Evolutionary conservation across 1,140 invertebrate species (phyloP), one percentile per base, ranked within the genome.

Genomic region (Heliconius eleuchia): DNA sequence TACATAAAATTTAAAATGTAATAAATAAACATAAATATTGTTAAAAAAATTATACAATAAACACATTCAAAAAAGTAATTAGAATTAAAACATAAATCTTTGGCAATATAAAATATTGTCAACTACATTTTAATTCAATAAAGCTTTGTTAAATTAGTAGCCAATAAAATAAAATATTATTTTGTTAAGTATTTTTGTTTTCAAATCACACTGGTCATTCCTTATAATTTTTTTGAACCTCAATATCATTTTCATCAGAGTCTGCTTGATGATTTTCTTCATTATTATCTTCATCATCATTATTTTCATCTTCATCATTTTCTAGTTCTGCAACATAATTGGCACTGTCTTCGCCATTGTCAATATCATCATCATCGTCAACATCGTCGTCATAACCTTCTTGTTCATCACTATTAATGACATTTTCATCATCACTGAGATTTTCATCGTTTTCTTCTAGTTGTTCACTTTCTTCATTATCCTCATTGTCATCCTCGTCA

Each of bases 401-500:
- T 30, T 16, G 60, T 27, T 66, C 60, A 66, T 23, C 55, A 57
- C 55, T 57, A n/a, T 8, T 19, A 57, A n/a, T 19, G 19, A 23
- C 55, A 57, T 57, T n/a, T 11, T 66, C 23, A 8, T 66, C 23
- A 13, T 27, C 60, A 27, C 50, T 57, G 27, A 81, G 19, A 23
- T 78, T 80, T 78, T 92, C 86, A 80, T 90, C 84, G 66, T 90
- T 82, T 11, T 84, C 84, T 72, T 89, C 76, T 66, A 84, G 79
- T 86, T 66, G 13, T 81, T 23, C 60, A 16, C 13, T 27, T 27
- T 27, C 57, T 23, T 66, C 3, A 27, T 88, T 86, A 13, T 87
- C 84, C 27, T 90, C 83, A 39, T 93, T 82, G 37, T 91, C 89
- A 77, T 94, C 81, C 37, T 88, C 73, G 23, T 81, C 76, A 42